phyloP scores from a whole-genome alignment of 2,888 invertebrate species.

The Dione juno region DNA sequence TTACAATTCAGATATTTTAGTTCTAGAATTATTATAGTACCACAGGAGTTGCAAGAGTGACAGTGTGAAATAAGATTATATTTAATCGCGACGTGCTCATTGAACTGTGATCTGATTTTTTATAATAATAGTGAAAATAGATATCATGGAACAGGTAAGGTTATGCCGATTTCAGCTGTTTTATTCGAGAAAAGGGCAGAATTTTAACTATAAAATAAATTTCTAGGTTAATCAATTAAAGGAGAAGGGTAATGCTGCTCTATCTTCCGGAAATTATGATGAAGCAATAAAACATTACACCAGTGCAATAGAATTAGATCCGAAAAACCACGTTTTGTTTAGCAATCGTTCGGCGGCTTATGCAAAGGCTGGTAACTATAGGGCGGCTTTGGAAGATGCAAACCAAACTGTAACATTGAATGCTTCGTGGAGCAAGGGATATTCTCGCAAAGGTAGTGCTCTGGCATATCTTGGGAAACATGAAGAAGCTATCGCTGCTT shows the following conservation, averaged over 20 bases:
- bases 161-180: slow-evolving; percentile 63
- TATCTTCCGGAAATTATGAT: slow-evolving; percentile 89
- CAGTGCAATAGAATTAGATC: slow-evolving; percentile 91
- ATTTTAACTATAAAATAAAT: slow-evolving; percentile 42
- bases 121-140: slow-evolving; percentile 44
- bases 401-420: slow-evolving; percentile 91
- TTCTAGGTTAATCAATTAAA: slow-evolving; percentile 91
- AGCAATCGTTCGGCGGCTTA: slow-evolving; percentile 97
- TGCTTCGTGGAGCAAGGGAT: slow-evolving; percentile 94
- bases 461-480: slow-evolving; percentile 88
- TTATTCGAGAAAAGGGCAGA: slow-evolving; percentile 36
- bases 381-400: slow-evolving; percentile 91
- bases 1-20: slow-evolving; percentile 47
- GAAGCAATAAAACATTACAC: slow-evolving; percentile 92
- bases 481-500: slow-evolving; percentile 90
- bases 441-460: slow-evolving; percentile 94
- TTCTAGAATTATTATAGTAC: slow-evolving; percentile 39
- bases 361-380: slow-evolving; percentile 90
- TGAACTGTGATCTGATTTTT: slow-evolving; percentile 30
- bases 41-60: slow-evolving; percentile 18
- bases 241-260: slow-evolving; percentile 93
- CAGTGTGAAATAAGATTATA: slow-evolving; percentile 23
- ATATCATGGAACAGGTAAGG: slow-evolving; percentile 79
- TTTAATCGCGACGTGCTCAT: slow-evolving; percentile 17
- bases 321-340: slow-evolving; percentile 92